Percentiles rank a stretch among this genome's conserved stretches.
Evolutionary conservation across 2,797 vertebrate genomes (phyloP).

Genomic region (Sebastes cheni): DNA sequence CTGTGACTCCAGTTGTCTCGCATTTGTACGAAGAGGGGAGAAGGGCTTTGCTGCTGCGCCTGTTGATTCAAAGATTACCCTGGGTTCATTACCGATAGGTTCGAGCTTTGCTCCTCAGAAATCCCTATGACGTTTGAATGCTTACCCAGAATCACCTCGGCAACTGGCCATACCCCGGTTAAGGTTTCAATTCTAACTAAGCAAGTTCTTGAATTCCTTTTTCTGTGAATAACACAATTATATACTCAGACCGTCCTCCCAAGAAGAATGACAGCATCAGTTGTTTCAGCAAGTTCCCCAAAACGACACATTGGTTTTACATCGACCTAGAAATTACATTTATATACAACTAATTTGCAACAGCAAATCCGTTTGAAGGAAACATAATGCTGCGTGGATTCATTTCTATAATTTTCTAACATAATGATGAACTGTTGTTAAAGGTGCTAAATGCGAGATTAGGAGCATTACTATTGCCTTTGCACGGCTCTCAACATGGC

Average conservation of each 20-base stretch:
- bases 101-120: slow-evolving; percentile 17
- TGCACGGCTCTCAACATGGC: no score
- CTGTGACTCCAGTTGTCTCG: slow-evolving; percentile 29
- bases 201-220: not conserved
- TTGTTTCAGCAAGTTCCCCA: not conserved
- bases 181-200: not conserved
- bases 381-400: not conserved
- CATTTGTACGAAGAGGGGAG: slow-evolving; percentile 6
- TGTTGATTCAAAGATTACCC: slow-evolving; percentile 43
- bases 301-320: not conserved
- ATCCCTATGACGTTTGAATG: slow-evolving; percentile 1
- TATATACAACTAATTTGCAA: not conserved
- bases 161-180: not conserved
- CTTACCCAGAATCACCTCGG: not conserved
- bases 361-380: not conserved
- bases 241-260: not conserved
- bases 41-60: slow-evolving; percentile 20
- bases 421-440: not conserved
- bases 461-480: no score
- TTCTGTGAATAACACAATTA: not conserved
- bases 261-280: not conserved
- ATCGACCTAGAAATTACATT: not conserved
- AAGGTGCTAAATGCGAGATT: no score
- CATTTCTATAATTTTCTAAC: not conserved
- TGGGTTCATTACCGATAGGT: slow-evolving; percentile 30